Evolutionary conservation across 2,888 invertebrate species (phyloP), one percentile per base, ranked within the genome.

Genomic region (Meloe dianella): DNA sequence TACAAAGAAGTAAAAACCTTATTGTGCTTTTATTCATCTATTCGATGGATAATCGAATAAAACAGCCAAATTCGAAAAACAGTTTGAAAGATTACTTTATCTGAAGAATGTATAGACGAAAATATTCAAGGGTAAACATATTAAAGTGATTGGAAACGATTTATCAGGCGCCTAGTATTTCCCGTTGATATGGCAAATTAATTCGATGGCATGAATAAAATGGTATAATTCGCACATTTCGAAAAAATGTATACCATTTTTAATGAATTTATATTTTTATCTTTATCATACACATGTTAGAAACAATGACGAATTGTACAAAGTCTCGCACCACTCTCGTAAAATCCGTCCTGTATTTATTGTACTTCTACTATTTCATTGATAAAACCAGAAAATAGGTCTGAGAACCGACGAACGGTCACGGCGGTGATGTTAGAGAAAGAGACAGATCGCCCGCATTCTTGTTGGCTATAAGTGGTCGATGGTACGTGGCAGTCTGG

Each of bases 381-480:
- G 54, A 54, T 54, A 54, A 54, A 54, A 54, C 54, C 54, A 27
- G 54, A 27, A 54, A 54, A 54, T 54, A 54, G 54, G 54, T 54
- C 54, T 24, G 24, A 54, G 54, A 14, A 51, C 12, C 54, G 54
- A 51, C 51, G 12, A 35, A 35, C 35, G 35, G 12, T 14, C 35
- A 35, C 12, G 35, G 14, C 14, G 12, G n/a, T 7, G 17, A n/a
- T 27, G 27, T 3, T 27, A 27, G 27, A 27, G 27, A 2, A 27
- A 27, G 27, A 27, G 4, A 27, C 4, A 27, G 27, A 27, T 27
- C 27, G 2, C 27, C 38, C 14, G n/a, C 38, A 47, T 47, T 47
- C 20, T 20, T 20, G n/a, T n/a, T n/a, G n/a, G n/a, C n/a, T n/a
- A n/a, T n/a, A n/a, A 47, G 9, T 47, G 20, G 47, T 47, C 47